Base-by-base conservation (phyloP, 2,888 invertebrate species). In the Priocnemis perturbator region DNA sequence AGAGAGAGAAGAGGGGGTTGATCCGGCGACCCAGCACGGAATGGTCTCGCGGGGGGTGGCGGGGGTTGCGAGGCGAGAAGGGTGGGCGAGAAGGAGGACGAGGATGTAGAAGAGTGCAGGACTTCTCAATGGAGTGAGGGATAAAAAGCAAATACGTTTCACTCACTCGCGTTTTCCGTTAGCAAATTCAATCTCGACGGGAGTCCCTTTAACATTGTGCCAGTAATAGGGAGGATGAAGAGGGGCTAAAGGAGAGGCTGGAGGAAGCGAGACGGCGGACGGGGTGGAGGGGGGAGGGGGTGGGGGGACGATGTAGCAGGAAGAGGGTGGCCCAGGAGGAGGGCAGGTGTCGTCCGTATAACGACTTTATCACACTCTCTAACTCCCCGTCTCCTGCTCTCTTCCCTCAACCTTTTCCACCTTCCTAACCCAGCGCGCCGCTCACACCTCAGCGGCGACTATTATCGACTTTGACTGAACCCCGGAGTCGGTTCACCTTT, bases 71-170 rank as follows among this genome's bases (percentile, higher is more conserved):
- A 65, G 21, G 59, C 56, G 58, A 53, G 62, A 20, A 63, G 62
- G 62, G 23, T 61, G 69, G 69, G 62, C 61, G 68, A 61, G 67
- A 68, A 64, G 65, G 64, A 64, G 75, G 77, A 70, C 72, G 73
- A 76, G 61, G 67, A 70, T 63, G 71, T 67, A 64, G 76, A 67
- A 71, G 78, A 76, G 76, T 74, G 81, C 78, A 75, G 81, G 80
- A 82, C 79, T 82, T 81, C 82, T 85, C 82, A 85, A 86, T 85
- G 83, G 85, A 84, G 84, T 81, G 82, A 85, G 84, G 86, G 85
- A 87, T 87, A 87, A 87, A 87, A 88, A 87, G 88, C 87, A 87
- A 88, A 87, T 87, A 87, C 86, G 86, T 86, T 88, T 87, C 86
- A 86, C 86, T 87, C 86, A 84, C 86, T 86, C 87, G 87, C 86